These are phyloP conservation scores for Marmota flaviventris DNA, from an alignment of 2,113 vertebrate genomes.

Conservation along the genomic window DNA sequence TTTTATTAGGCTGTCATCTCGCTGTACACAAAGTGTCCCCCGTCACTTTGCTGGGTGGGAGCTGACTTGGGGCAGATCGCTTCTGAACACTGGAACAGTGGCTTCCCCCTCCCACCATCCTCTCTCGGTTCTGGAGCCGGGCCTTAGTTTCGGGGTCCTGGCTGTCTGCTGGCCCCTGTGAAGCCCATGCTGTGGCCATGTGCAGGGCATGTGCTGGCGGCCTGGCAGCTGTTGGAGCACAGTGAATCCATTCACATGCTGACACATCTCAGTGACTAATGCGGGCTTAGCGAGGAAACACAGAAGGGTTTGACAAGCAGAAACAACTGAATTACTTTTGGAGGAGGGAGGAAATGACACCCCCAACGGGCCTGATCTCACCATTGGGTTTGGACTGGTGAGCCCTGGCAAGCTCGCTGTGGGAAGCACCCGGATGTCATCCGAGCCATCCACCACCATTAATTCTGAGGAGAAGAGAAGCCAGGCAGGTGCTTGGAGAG, in stretches of 20 bases:
- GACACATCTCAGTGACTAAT: constrained; percentile 43
- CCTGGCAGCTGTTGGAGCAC: constrained; percentile 27
- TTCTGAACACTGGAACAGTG: not conserved
- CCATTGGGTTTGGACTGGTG: constrained; percentile 64
- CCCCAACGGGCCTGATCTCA: constrained; percentile 35
- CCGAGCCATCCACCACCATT: not conserved
- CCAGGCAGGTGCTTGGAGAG: not conserved
- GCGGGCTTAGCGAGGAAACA: not conserved
- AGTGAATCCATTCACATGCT: constrained; percentile 36
- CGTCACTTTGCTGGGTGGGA: not conserved
- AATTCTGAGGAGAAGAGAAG: constrained; percentile 31
- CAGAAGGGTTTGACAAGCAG: constrained; percentile 50
- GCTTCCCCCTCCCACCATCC: not conserved
- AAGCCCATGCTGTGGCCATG: not conserved
- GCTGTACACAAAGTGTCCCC: not conserved
- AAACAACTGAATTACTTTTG: constrained; percentile 57
- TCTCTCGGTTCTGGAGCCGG: not conserved
- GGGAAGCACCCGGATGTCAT: constrained; percentile 39
- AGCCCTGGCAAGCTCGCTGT: not conserved
- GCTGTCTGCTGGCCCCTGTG: not conserved
- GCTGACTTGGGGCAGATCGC: not conserved
- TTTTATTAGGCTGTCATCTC: not conserved
- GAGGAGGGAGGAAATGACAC: constrained; percentile 68
- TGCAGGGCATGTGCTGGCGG: not conserved
- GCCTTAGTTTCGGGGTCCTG: not conserved